Conservation (phyloP, 1,140 invertebrate genomes). For the Drosophila nannoptera region DNA sequence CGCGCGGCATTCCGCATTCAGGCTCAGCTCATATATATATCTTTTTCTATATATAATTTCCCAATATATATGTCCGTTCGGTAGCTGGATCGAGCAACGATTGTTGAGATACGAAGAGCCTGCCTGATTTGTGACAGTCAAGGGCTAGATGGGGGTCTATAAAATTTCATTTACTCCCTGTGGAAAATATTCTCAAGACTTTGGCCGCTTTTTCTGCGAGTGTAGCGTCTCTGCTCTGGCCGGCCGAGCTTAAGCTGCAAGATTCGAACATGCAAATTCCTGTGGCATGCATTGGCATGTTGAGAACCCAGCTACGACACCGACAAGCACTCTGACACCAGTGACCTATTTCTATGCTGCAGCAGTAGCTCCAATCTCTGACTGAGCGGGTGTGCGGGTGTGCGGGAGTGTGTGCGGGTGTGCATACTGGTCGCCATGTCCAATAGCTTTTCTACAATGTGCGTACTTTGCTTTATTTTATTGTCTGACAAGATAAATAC, state of each 20-base stretch:
- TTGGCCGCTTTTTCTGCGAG: slow-evolving; percentile 29
- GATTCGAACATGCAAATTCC: slow-evolving; percentile 70
- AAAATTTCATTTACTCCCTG: not conserved
- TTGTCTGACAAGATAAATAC: slow-evolving; percentile 77
- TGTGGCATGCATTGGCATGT: slow-evolving; percentile 52
- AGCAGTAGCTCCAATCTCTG: slow-evolving; percentile 22
- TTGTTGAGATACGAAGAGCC: no score
- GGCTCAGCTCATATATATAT: no score
- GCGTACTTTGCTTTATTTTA: slow-evolving; percentile 73
- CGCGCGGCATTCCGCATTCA: no score
- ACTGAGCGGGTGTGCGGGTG: slow-evolving; percentile 19
- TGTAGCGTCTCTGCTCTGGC: slow-evolving; percentile 47
- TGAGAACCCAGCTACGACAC: slow-evolving; percentile 22
- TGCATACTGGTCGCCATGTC: slow-evolving; percentile 17
- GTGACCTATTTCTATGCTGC: slow-evolving; percentile 52
- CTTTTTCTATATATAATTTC: no score
- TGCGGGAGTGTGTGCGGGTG: slow-evolving; percentile 14
- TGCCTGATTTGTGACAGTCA: no score
- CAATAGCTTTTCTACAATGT: slow-evolving; percentile 38
- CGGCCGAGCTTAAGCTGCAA: slow-evolving; percentile 39
- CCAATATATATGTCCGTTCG: no score
- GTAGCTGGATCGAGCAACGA: no score
- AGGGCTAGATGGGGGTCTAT: not conserved
- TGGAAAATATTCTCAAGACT: no score
- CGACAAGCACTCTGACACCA: slow-evolving; percentile 43